A percentile compares a stretch with the other conserved stretches of the same genome.
Evolutionary conservation across 2,797 vertebrate genomes (phyloP).

Genomic region (Distichodus sexfasciatus): DNA sequence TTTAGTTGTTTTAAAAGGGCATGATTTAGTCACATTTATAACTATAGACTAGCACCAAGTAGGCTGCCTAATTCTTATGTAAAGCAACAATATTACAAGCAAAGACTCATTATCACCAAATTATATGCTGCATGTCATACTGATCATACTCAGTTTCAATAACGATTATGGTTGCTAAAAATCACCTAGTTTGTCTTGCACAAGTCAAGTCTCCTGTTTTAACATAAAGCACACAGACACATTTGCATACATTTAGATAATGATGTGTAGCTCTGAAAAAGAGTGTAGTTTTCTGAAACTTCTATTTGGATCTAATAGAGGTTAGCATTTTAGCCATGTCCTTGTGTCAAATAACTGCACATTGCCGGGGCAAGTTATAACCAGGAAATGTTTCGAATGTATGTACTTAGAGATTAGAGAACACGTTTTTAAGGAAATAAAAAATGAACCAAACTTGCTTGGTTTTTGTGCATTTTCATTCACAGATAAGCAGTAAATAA

Average conservation of each 20-base stretch:
- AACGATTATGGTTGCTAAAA: background rate
- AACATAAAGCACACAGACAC: conserved; percentile 56
- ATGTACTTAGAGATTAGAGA: conserved; percentile 25
- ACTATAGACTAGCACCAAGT: background rate
- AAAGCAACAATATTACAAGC: conserved; percentile 1
- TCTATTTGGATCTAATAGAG: conserved; percentile 5
- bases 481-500: background rate
- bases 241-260: conserved; percentile 66
- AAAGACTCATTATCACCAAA: conserved; percentile 5
- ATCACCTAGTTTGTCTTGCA: conserved; percentile 22
- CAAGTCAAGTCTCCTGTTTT: conserved; percentile 3
- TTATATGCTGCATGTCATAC: conserved; percentile 36
- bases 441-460: background rate
- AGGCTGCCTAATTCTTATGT: background rate
- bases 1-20: background rate
- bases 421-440: conserved; percentile 6
- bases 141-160: conserved; percentile 29
- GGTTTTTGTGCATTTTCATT: background rate
- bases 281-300: conserved; percentile 25
- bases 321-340: conserved; percentile 10
- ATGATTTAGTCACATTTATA: background rate
- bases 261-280: conserved; percentile 58
- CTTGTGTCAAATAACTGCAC: background rate
- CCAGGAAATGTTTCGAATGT: conserved; percentile 23
- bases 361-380: conserved; percentile 40